A percentile compares a stretch with the other conserved stretches of the same genome.
These are phyloP conservation scores for Martes martes DNA, from an alignment of 2,113 vertebrate genomes.

Conservation along the genomic window DNA sequence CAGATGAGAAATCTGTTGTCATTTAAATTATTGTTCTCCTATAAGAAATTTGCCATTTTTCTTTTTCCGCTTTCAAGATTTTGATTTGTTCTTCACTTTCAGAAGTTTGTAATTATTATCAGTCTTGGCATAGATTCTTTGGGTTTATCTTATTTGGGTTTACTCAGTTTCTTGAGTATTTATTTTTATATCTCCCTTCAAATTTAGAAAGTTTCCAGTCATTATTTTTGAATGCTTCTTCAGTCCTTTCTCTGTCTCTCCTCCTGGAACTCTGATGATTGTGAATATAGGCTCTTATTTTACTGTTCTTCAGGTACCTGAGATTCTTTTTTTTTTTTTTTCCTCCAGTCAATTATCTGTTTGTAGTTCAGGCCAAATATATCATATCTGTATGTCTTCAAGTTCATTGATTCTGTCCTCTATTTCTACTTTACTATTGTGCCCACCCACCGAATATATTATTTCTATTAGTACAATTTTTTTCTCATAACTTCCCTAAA, in stretches of 20 bases:
- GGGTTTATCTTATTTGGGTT: background rate
- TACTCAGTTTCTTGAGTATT: background rate
- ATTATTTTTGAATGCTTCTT: background rate
- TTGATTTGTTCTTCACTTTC: background rate
- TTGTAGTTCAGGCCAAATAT: background rate
- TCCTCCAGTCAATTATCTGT: background rate
- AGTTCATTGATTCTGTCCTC: background rate
- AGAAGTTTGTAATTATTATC: background rate
- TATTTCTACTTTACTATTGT: background rate
- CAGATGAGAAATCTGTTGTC: background rate
- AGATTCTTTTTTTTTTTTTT: background rate
- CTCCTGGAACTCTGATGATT: background rate
- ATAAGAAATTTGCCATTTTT: background rate
- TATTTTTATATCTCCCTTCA: background rate
- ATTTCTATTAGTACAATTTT: background rate
- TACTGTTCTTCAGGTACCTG: background rate
- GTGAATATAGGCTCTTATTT: background rate
- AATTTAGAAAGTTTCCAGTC: background rate
- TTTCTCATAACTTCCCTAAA: background rate
- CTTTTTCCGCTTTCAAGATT: background rate
- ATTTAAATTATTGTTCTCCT: background rate
- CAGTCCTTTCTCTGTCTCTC: background rate
- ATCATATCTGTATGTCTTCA: background rate
- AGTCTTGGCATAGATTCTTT: background rate
- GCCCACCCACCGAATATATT: fast-evolving